phyloP scores from a whole-genome alignment of 2,797 vertebrate genomes.

The Sebastes itinus region DNA sequence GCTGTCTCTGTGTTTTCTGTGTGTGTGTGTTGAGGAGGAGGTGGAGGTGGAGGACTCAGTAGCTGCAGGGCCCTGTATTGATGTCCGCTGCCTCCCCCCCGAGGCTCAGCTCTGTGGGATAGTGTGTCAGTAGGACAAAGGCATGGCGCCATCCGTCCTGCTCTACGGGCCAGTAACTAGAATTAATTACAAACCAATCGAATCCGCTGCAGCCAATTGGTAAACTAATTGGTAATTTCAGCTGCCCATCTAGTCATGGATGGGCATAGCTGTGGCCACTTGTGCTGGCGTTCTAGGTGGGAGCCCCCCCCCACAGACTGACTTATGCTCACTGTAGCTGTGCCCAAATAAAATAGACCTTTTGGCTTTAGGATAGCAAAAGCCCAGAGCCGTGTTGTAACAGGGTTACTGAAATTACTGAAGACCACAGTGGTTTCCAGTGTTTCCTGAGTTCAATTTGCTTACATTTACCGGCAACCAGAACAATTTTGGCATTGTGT shows the following conservation, averaged over 20 bases:
- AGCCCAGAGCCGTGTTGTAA: constrained; percentile 4
- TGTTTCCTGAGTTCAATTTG: background rate
- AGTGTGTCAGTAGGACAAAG: constrained; percentile 94
- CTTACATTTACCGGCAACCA: background rate
- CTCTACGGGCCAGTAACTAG: constrained; percentile 89
- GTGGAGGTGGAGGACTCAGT: constrained; percentile 65
- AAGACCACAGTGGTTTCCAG: background rate
- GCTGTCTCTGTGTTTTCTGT: constrained; percentile 20
- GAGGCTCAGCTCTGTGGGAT: constrained; percentile 81
- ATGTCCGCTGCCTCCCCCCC: constrained; percentile 75
- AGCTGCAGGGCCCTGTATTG: constrained; percentile 80
- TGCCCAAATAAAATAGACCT: constrained; percentile 70
- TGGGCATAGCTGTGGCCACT: constrained; percentile 62
- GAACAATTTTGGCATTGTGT: background rate
- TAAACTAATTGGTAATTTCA: constrained; percentile 98
- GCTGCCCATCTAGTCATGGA: constrained; percentile 84
- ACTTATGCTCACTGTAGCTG: constrained; percentile 84
- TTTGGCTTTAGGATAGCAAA: constrained; percentile 9
- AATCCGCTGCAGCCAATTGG: constrained; percentile 93
- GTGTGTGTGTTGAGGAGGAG: constrained; percentile 46
- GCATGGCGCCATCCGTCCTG: constrained; percentile 93
- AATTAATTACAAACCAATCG: constrained; percentile 96
- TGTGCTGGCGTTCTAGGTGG: constrained; percentile 60
- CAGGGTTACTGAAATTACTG: constrained; percentile 11
- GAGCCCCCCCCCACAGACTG: constrained; percentile 54